Conservation (phyloP, 1,140 invertebrate species). For the Drosophila burlai region DNA sequence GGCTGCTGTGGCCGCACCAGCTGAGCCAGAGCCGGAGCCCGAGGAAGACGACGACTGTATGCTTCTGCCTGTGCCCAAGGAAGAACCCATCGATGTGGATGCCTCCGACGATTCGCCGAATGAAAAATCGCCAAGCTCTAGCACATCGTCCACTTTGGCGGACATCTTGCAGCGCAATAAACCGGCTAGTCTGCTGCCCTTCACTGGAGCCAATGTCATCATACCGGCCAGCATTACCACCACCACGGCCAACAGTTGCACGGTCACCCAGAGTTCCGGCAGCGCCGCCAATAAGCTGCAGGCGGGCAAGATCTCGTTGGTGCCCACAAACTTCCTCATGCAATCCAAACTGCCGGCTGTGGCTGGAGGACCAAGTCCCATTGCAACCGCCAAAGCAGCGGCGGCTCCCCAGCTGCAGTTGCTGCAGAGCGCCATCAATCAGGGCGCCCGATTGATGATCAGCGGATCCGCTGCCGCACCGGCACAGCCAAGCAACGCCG, state of each 20-base stretch:
- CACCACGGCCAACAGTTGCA: slow-evolving; percentile 33
- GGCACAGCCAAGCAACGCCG: slow-evolving; percentile 50
- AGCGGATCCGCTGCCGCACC: slow-evolving; percentile 50
- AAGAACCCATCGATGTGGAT: slow-evolving; percentile 84
- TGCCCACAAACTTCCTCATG: slow-evolving; percentile 82
- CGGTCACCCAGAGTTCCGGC: slow-evolving; percentile 22
- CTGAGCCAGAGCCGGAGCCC: slow-evolving; percentile 22
- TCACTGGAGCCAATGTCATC: slow-evolving; percentile 66
- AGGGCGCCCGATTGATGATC: slow-evolving; percentile 74
- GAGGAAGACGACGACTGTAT: slow-evolving; percentile 75
- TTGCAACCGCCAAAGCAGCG: slow-evolving; percentile 25
- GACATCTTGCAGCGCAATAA: slow-evolving; percentile 68
- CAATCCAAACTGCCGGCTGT: slow-evolving; percentile 66
- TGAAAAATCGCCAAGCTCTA: slow-evolving; percentile 30
- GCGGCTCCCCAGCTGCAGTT: slow-evolving; percentile 56
- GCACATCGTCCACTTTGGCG: slow-evolving; percentile 55
- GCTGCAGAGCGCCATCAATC: slow-evolving; percentile 68
- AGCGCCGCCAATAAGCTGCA: slow-evolving; percentile 40
- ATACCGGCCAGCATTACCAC: slow-evolving; percentile 62
- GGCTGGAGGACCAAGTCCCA: slow-evolving; percentile 34
- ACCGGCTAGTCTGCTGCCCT: slow-evolving; percentile 53
- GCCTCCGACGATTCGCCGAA: slow-evolving; percentile 59
- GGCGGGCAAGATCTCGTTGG: slow-evolving; percentile 75
- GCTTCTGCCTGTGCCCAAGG: slow-evolving; percentile 68
- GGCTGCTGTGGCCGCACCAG: not conserved